A percentile compares a stretch with the other conserved stretches of the same genome.
phyloP scores from a whole-genome alignment of 2,113 vertebrate species.

The Brachirus orientalis region DNA sequence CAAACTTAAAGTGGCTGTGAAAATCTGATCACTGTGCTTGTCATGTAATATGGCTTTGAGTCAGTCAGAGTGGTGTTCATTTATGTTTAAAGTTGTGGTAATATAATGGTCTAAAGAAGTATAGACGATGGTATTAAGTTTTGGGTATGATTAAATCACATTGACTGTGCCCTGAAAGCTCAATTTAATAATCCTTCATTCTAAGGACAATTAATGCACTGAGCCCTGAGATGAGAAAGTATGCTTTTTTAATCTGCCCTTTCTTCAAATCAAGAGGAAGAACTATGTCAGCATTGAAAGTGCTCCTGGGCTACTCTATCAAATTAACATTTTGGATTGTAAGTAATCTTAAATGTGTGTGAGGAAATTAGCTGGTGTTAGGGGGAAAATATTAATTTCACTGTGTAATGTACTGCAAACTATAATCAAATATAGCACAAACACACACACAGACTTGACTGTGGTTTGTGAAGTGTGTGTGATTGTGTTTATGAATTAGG shows the following conservation, averaged over 20 bases:
- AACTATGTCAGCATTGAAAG: conserved; percentile 27
- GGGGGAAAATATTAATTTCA: neutral
- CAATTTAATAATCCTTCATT: conserved; percentile 44
- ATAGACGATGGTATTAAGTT: conserved; percentile 12
- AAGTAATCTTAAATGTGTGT: conserved; percentile 15
- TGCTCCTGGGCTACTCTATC: conserved; percentile 17
- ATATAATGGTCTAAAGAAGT: conserved; percentile 36
- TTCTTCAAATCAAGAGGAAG: conserved; percentile 48
- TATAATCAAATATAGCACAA: neutral
- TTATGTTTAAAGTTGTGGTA: conserved; percentile 31
- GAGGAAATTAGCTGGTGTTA: conserved; percentile 12
- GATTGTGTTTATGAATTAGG: conserved; percentile 41
- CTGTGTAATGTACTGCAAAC: conserved; percentile 5
- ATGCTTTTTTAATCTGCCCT: conserved; percentile 35
- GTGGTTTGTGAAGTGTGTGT: conserved; percentile 3
- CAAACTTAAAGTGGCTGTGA: conserved; percentile 18
- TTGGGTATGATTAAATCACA: conserved; percentile 40
- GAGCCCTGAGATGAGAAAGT: conserved; percentile 53
- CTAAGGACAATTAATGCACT: conserved; percentile 29
- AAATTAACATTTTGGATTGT: conserved; percentile 33
- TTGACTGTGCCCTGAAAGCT: conserved; percentile 49
- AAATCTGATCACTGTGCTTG: conserved; percentile 48
- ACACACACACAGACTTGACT: conserved; percentile 15
- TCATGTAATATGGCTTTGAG: conserved; percentile 25
- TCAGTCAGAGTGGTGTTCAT: conserved; percentile 45